phyloP scores from a whole-genome alignment of 2,113 vertebrate genomes.

The Hyperopisus bebe region DNA sequence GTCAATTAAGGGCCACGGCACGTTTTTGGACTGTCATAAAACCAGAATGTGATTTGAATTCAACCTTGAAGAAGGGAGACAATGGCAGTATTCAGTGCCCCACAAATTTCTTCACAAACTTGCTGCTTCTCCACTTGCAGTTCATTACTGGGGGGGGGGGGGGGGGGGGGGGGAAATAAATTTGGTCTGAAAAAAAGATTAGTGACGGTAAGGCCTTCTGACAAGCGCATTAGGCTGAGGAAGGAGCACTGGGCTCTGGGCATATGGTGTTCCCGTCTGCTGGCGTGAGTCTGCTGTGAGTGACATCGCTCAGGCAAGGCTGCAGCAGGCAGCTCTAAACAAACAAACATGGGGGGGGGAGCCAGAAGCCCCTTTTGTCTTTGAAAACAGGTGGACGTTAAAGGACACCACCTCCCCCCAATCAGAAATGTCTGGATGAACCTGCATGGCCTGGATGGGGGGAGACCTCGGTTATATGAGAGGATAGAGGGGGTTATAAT shows the following conservation, averaged over 20 bases:
- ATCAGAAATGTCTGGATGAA: not conserved
- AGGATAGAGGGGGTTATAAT: not conserved
- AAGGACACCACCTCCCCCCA: slow-evolving; percentile 28
- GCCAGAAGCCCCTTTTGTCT: slow-evolving; percentile 14
- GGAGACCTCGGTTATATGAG: not conserved
- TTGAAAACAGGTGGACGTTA: slow-evolving; percentile 27
- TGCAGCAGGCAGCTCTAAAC: slow-evolving; percentile 65
- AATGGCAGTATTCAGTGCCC: not conserved
- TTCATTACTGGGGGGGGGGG: not conserved
- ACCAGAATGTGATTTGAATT: not conserved
- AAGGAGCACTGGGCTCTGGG: slow-evolving; percentile 87
- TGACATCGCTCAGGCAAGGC: slow-evolving; percentile 66
- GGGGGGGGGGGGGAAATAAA: slow-evolving; percentile 39
- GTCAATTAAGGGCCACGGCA: not conserved
- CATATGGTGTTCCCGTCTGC: slow-evolving; percentile 88
- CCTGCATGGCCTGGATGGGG: not conserved
- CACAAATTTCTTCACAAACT: not conserved
- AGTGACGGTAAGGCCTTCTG: slow-evolving; percentile 85
- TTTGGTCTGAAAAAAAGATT: slow-evolving; percentile 48
- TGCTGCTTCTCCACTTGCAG: not conserved
- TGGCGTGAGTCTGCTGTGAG: slow-evolving; percentile 72
- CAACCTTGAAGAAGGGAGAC: not conserved
- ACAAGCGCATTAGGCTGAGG: slow-evolving; percentile 90
- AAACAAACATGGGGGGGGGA: slow-evolving; percentile 41
- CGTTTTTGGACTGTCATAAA: not conserved